A percentile compares a stretch with the other conserved stretches of the same genome.
Conservation (phyloP, 2,888 invertebrate species). For the Drosophila recens region DNA sequence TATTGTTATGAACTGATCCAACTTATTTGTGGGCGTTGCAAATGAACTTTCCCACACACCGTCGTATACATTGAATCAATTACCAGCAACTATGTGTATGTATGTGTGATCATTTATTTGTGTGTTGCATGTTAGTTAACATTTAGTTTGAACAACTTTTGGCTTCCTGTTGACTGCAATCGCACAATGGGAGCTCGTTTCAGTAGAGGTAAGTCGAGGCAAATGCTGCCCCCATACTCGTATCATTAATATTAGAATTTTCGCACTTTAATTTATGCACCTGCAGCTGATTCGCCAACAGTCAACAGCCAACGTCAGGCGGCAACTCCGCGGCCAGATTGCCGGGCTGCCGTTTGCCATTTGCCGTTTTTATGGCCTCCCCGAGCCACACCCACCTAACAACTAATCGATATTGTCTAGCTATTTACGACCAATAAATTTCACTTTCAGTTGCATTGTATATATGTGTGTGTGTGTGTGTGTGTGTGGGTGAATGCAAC, state of each 20-base stretch:
- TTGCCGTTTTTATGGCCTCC: conserved; percentile 64
- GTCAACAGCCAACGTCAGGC: conserved; percentile 9
- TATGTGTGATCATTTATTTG: conserved; percentile 10
- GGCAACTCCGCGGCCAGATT: conserved; percentile 31
- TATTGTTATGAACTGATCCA: conserved; percentile 50
- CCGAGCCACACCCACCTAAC: conserved; percentile 71
- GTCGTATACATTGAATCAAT: conserved; percentile 71
- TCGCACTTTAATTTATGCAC: conserved; percentile 80
- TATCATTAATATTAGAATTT: conserved; percentile 75
- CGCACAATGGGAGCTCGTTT: conserved; percentile 63
- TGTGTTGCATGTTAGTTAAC: conserved; percentile 76
- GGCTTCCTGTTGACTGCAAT: conserved; percentile 63
- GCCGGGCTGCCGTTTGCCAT: conserved; percentile 60
- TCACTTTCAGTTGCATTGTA: conserved; percentile 72
- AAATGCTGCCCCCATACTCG: conserved; percentile 58
- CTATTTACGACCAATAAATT: conserved; percentile 75
- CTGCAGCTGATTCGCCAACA: conserved; percentile 73
- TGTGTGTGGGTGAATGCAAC: conserved; percentile 11
- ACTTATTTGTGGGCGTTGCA: conserved; percentile 76
- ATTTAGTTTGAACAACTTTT: conserved; percentile 71
- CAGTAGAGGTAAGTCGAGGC: conserved; percentile 1
- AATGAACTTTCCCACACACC: conserved; percentile 79
- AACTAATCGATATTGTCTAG: conserved; percentile 79
- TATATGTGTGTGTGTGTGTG: conserved; percentile 29
- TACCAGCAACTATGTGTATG: conserved; percentile 40